Evolutionary conservation across 1,140 invertebrate genomes (phyloP).

Genomic region (Notospermus geniculatus): DNA sequence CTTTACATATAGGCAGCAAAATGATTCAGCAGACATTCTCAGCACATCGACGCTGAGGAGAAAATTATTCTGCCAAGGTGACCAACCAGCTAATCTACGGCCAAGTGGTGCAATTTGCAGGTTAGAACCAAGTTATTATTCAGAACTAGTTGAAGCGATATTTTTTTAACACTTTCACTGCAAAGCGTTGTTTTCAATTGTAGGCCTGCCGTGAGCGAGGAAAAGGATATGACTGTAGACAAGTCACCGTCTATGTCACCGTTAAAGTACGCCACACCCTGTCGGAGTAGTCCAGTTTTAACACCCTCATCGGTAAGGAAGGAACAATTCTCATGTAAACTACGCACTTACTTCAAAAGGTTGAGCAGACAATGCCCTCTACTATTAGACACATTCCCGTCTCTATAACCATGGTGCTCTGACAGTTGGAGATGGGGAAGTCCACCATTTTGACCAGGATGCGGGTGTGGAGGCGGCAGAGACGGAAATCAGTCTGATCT

Average conservation of each 20-base stretch:
- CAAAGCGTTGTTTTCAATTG: no score
- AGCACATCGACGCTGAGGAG: conserved; percentile 44
- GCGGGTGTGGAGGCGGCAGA: no score
- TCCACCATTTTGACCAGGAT: no score
- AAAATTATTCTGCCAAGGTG: conserved; percentile 46
- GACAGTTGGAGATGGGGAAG: no score
- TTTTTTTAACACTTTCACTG: no score
- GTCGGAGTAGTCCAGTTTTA: not conserved
- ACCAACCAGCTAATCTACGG: conserved; percentile 10
- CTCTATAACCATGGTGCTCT: no score
- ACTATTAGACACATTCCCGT: no score
- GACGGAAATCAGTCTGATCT: no score
- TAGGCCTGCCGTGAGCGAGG: no score
- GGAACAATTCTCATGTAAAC: not conserved
- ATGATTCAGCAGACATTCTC: conserved; percentile 33
- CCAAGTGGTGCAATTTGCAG: not conserved
- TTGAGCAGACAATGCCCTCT: no score
- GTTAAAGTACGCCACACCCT: not conserved
- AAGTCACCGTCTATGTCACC: not conserved
- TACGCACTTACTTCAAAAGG: not conserved
- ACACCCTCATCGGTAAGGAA: conserved; percentile 1
- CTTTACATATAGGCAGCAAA: conserved; percentile 29
- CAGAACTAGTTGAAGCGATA: no score
- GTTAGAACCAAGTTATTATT: no score
- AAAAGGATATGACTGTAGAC: not conserved